phyloP scores from a whole-genome alignment of 1,140 invertebrate genomes.

The Halesus radiatus region DNA sequence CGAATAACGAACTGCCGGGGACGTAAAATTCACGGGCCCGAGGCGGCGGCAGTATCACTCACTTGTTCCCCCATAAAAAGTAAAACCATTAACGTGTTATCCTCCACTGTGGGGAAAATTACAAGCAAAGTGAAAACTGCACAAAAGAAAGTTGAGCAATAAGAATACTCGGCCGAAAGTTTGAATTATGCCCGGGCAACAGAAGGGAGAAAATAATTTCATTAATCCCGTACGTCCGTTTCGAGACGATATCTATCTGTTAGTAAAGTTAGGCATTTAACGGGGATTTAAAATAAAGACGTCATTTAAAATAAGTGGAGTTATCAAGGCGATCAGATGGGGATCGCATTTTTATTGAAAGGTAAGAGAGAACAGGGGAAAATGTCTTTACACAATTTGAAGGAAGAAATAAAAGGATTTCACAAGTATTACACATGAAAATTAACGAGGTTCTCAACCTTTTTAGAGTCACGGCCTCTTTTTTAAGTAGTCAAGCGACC shows the following conservation, averaged over 20 bases:
- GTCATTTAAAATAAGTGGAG: no score
- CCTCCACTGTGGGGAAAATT: conserved; percentile 22
- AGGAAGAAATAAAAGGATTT: no score
- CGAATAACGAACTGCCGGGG: conserved; percentile 25
- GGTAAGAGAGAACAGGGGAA: not conserved
- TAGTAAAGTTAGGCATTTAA: not conserved
- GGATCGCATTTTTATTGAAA: not conserved
- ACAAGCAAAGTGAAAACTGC: conserved; percentile 42
- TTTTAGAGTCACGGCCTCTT: no score
- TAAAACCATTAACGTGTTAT: conserved; percentile 55
- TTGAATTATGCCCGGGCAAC: conserved; percentile 21
- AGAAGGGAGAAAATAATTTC: conserved; percentile 16
- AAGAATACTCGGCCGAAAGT: conserved; percentile 31
- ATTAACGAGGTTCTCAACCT: no score
- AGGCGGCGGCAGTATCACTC: conserved; percentile 46
- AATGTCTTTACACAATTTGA: no score
- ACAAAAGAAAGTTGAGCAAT: conserved; percentile 51
- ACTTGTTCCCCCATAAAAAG: conserved; percentile 47
- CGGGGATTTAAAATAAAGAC: not conserved
- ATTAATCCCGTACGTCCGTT: not conserved
- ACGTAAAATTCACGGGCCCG: conserved; percentile 30
- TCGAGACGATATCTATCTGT: not conserved
- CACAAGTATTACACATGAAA: no score
- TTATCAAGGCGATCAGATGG: no score
- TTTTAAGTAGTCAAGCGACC: no score